These are phyloP conservation scores for Pristionchus japonicus DNA, from an alignment of 2,888 invertebrate genomes.

Conservation along the genomic window DNA sequence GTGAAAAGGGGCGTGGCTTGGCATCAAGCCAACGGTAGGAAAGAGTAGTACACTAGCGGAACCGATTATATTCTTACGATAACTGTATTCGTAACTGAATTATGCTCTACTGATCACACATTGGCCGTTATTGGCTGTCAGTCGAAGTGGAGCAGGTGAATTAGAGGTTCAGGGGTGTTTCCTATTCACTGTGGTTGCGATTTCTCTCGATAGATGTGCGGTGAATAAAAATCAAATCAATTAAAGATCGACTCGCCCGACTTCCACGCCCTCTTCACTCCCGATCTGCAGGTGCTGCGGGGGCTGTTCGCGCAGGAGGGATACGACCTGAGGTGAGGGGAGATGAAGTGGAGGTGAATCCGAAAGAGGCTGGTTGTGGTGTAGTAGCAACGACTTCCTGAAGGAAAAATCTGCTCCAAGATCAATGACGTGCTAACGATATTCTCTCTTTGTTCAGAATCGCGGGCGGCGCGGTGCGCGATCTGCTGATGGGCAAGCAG, in stretches of 20 bases:
- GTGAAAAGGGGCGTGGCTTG: too few species aligned
- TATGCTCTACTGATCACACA: too few species aligned
- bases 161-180: background rate
- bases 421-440: too few species aligned
- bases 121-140: too few species aligned
- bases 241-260: constrained; percentile 33
- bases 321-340: constrained; percentile 83
- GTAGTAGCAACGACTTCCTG: too few species aligned
- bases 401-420: too few species aligned
- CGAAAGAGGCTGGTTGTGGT: background rate
- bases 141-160: too few species aligned
- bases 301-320: constrained; percentile 82
- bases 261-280: constrained; percentile 83
- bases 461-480: constrained; percentile 95
- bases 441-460: constrained; percentile 78
- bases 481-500: constrained; percentile 77
- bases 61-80: too few species aligned
- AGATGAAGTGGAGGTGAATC: background rate
- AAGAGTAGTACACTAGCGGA: too few species aligned
- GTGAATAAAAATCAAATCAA: background rate
- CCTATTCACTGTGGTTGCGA: background rate
- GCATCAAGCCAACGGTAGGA: too few species aligned
- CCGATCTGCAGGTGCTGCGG: constrained; percentile 84
- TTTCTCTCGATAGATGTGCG: too few species aligned
- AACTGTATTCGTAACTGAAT: too few species aligned